Percentiles rank a stretch among this genome's conserved stretches.
Evolutionary conservation across 92 coral and sea anemone species (phyloP).

Genomic region (Epizoanthus illoricatus): DNA sequence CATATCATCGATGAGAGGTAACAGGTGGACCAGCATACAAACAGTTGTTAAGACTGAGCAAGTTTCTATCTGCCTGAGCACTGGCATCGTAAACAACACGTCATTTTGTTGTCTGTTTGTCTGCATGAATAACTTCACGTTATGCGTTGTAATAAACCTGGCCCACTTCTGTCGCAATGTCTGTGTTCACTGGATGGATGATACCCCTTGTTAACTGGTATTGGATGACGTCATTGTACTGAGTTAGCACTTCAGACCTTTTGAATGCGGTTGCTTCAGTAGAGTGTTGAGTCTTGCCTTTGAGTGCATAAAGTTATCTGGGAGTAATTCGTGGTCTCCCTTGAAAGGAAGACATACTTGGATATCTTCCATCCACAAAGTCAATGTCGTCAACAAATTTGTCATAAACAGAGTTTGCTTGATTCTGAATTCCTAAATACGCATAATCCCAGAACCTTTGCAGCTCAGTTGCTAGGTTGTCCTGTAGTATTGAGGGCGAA

Average conservation of each 20-base stretch:
- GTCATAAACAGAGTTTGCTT: slow-evolving; percentile 41
- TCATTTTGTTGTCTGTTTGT: not conserved
- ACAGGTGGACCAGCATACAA: slow-evolving; percentile 20
- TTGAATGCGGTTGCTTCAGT: not conserved
- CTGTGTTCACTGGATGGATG: not conserved
- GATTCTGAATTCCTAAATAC: slow-evolving; percentile 37
- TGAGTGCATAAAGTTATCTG: slow-evolving; percentile 46
- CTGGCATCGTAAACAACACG: slow-evolving; percentile 8
- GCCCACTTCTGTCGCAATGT: not conserved
- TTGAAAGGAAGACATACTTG: slow-evolving; percentile 59
- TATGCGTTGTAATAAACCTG: slow-evolving; percentile 28
- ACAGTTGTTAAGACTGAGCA: slow-evolving; percentile 3
- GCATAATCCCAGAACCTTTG: slow-evolving; percentile 55
- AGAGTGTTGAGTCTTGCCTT: not conserved
- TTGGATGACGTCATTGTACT: slow-evolving; percentile 33
- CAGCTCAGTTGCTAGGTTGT: too few relatives aligned
- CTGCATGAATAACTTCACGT: not conserved
- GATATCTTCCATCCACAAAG: slow-evolving; percentile 44
- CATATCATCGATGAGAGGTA: slow-evolving; percentile 11
- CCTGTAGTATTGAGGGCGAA: too few relatives aligned
- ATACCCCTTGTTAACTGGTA: not conserved
- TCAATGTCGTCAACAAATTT: slow-evolving; percentile 37
- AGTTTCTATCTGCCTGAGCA: not conserved
- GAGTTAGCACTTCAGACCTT: slow-evolving; percentile 24
- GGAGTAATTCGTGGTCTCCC: slow-evolving; percentile 45